Base-by-base conservation (phyloP, 2,888 invertebrate genomes). In the Eristalis pertinax region DNA sequence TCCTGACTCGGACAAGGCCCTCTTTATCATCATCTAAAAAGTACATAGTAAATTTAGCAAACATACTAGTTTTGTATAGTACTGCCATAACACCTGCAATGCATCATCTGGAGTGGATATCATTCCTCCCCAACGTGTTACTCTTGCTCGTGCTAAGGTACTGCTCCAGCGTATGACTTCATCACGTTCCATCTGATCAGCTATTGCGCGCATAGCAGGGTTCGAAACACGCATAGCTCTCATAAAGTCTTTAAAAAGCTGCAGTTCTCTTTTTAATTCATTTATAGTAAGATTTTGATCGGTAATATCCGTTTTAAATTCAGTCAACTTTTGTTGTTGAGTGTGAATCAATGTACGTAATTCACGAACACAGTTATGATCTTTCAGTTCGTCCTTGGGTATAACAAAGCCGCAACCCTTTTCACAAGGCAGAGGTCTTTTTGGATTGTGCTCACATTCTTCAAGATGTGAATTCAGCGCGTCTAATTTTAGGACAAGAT, bases 101-200 rank as follows among this genome's bases (percentile, higher is more conserved):
- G 97, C 96, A 93, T 98, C 97, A 92, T 99, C 99, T 0, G 99
- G 99, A 13, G 99, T 99, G 35, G 98, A 98, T 91, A 99, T 99
- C 98, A 99, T 98, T 77, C 99, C 99, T 75, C 99, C 99, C 99
- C 99, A 99, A 80, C 99, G 95, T 0, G 98, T 98, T 63, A 99
- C 99, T 83, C 98, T 94, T 22, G 98, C 98, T 64, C 97, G 94
- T 0, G 97, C 94, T 65, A 98, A 93, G 0, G 97, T 96, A 90
- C 95, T 96, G 64, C 97, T 97, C 98, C 98, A 98, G 90, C 97
- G 95, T 56, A 97, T 95, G 80, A 98, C 97, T 93, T 98, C 98
- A 91, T 98, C 98, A 75, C 97, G 95, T 92, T 98, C 98, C 96
- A 98, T 98, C 91, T 98, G 97, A 91, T 98, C 98, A 3, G 98